Conservation (phyloP, 1,140 invertebrate genomes). For the Nebria ingens region DNA sequence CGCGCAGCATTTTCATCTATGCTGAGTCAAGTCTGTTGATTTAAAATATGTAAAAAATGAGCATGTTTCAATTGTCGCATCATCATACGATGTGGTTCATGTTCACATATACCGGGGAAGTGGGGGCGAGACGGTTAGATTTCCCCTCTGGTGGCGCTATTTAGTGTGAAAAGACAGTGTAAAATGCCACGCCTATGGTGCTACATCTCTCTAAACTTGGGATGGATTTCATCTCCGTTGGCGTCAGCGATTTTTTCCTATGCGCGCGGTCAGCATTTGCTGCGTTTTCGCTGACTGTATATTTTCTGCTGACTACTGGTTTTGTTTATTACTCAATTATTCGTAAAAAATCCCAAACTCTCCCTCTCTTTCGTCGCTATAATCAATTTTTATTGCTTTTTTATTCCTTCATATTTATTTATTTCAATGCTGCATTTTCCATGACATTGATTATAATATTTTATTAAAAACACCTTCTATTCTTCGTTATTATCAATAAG, state of each 20-base stretch:
- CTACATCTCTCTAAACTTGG: conserved; percentile 4
- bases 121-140: too few species aligned
- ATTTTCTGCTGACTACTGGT: conserved; percentile 7
- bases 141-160: too few species aligned
- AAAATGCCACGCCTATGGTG: conserved; percentile 5
- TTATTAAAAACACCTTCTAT: too few species aligned
- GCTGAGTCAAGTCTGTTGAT: background rate
- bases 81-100: too few species aligned
- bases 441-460: too few species aligned
- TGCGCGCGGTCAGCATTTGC: background rate
- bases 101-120: too few species aligned
- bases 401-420: conserved; percentile 10
- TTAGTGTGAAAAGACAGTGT: background rate
- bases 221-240: background rate
- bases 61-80: background rate
- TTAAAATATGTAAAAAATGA: background rate
- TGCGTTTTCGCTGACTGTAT: conserved; percentile 17
- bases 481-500: too few species aligned
- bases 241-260: background rate
- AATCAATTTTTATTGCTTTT: conserved; percentile 22
- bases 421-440: too few species aligned
- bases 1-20: too few species aligned
- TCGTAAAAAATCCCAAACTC: conserved; percentile 14
- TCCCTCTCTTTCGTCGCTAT: too few species aligned
- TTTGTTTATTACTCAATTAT: conserved; percentile 22